phyloP scores from a whole-genome alignment of 2,888 invertebrate genomes.

The Drosophila heteroneura region DNA sequence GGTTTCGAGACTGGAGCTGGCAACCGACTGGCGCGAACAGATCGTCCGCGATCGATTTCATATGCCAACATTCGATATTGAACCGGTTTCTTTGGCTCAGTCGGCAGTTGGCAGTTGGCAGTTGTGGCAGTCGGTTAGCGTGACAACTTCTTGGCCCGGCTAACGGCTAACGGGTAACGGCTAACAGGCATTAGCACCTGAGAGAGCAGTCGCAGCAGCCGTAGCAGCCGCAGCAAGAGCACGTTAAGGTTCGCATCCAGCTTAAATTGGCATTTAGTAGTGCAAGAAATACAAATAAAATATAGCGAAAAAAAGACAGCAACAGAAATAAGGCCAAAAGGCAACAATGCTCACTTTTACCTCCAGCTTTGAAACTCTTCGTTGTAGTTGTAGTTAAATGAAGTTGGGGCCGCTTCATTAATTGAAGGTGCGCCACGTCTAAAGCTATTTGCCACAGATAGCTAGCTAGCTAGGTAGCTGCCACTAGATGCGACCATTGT shows the following conservation, averaged over 20 bases:
- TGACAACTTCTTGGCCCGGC: constrained; percentile 44
- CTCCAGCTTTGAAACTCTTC: neutral
- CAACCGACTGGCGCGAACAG: constrained; percentile 62
- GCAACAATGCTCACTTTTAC: constrained; percentile 42
- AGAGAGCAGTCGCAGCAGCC: neutral
- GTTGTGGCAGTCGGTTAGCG: constrained; percentile 28
- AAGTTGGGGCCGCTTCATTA: constrained; percentile 63
- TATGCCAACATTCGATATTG: constrained; percentile 7
- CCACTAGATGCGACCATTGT: constrained; percentile 69
- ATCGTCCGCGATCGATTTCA: constrained; percentile 51
- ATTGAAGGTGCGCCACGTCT: constrained; percentile 72
- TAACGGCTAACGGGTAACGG: constrained; percentile 1
- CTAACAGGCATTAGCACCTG: constrained; percentile 41
- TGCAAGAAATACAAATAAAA: constrained; percentile 11
- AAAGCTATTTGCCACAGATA: constrained; percentile 53
- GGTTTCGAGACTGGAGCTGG: constrained; percentile 1
- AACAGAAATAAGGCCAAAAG: constrained; percentile 35
- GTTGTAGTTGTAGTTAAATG: constrained; percentile 56
- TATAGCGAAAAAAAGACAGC: constrained; percentile 3
- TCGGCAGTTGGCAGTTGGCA: constrained; percentile 16
- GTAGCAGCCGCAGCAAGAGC: neutral
- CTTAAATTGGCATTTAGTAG: constrained; percentile 49
- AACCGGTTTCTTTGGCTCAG: constrained; percentile 34
- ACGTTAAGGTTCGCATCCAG: constrained; percentile 28
- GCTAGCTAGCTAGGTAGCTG: constrained; percentile 8